Conservation (phyloP, 35 echinoderm and acorn worm genomes). For the Apostichopus japonicus region DNA sequence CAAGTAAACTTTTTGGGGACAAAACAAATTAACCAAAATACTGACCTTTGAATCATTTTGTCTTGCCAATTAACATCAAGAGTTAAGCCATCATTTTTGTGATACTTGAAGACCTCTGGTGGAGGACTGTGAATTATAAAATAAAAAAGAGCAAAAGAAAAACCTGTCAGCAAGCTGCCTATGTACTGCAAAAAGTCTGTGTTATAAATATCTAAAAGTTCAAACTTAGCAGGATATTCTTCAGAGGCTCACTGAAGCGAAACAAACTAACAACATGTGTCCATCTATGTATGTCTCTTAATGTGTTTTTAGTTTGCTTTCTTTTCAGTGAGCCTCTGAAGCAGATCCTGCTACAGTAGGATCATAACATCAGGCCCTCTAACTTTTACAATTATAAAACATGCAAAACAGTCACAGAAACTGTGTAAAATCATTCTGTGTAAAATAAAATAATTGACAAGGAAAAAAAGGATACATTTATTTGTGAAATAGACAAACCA, state of each 20-base stretch:
- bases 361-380: too few species aligned
- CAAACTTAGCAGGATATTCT: background rate
- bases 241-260: background rate
- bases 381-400: too few species aligned
- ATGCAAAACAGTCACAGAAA: too few species aligned
- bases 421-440: background rate
- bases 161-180: too few species aligned
- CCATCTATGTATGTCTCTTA: too few species aligned
- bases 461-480: background rate
- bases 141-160: background rate
- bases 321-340: too few species aligned
- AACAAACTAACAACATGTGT: background rate
- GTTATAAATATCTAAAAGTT: too few species aligned
- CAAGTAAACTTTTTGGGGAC: too few species aligned
- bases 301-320: too few species aligned
- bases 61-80: constrained; percentile 92
- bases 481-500: background rate
- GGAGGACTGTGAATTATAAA: constrained; percentile 53
- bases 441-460: background rate
- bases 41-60: constrained; percentile 84
- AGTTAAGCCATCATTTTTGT: constrained; percentile 81
- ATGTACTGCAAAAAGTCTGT: too few species aligned
- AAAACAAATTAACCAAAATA: too few species aligned
- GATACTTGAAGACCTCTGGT: constrained; percentile 58
- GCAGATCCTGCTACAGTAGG: too few species aligned